These are phyloP conservation scores for Dasyprocta punctata DNA, from an alignment of 2,113 vertebrate species.

Conservation along the genomic window DNA sequence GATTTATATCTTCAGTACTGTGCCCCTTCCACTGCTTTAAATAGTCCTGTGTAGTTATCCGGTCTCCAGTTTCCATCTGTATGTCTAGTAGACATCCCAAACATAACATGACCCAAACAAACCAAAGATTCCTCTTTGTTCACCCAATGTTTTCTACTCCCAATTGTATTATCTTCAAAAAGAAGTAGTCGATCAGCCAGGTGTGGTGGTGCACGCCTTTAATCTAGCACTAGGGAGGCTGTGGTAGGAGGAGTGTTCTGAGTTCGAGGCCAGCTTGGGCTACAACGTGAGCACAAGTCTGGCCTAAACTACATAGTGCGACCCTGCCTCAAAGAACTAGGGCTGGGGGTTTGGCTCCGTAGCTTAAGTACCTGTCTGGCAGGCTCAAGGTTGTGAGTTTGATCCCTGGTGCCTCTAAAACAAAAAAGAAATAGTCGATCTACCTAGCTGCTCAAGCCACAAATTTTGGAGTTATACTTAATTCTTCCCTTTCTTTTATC, in stretches of 20 bases:
- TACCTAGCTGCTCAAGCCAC: background rate
- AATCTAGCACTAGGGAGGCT: too few relatives aligned
- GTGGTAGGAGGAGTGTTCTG: too few relatives aligned
- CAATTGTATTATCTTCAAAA: background rate
- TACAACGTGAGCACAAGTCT: too few relatives aligned
- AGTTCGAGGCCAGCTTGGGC: too few relatives aligned
- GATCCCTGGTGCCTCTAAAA: too few relatives aligned
- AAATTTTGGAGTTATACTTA: background rate
- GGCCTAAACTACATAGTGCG: too few relatives aligned
- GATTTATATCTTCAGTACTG: background rate
- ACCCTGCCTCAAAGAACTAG: too few relatives aligned
- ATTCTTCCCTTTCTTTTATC: background rate
- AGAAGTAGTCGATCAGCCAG: background rate
- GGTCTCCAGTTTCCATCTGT: background rate
- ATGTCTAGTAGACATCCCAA: background rate
- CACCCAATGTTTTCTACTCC: background rate
- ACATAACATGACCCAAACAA: background rate
- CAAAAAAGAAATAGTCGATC: background rate
- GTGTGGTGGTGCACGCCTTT: too few relatives aligned
- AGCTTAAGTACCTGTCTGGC: too few relatives aligned
- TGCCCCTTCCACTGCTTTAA: background rate
- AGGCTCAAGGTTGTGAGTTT: too few relatives aligned
- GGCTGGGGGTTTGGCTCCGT: too few relatives aligned
- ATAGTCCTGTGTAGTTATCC: background rate
- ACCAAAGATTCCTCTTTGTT: background rate